Percentiles rank a stretch among this genome's conserved stretches.
phyloP scores from a whole-genome alignment of 2,797 vertebrate genomes.

The Micrastur ruficollis region DNA sequence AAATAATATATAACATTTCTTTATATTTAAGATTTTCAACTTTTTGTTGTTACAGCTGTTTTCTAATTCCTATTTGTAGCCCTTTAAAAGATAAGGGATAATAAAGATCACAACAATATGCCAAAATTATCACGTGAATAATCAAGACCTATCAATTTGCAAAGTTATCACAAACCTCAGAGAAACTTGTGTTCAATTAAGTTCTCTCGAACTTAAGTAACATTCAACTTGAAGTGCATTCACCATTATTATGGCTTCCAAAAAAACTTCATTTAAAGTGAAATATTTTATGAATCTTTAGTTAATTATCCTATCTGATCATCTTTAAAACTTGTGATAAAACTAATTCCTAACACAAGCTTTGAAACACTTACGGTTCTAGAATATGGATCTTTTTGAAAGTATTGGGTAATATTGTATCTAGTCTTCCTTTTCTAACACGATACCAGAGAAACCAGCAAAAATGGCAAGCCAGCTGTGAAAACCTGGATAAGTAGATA shows the following conservation, averaged over 20 bases:
- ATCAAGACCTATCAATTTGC: not conserved
- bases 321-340: not conserved
- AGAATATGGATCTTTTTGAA: not conserved
- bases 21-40: not conserved
- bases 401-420: not conserved
- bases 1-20: not conserved
- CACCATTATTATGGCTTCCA: not conserved
- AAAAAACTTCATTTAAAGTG: not conserved
- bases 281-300: not conserved
- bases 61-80: not conserved
- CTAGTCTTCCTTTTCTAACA: not conserved
- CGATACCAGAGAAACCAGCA: not conserved
- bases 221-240: not conserved
- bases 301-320: not conserved
- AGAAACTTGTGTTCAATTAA: not conserved
- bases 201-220: not conserved
- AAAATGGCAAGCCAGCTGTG: not conserved
- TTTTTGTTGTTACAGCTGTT: not conserved
- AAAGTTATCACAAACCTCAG: not conserved
- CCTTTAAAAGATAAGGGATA: not conserved
- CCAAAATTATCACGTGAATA: not conserved
- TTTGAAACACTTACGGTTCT: not conserved
- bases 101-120: not conserved
- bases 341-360: not conserved
- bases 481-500: not conserved